Evolutionary conservation across 2,797 vertebrate genomes (phyloP).

Genomic region (Trachops cirrhosus): DNA sequence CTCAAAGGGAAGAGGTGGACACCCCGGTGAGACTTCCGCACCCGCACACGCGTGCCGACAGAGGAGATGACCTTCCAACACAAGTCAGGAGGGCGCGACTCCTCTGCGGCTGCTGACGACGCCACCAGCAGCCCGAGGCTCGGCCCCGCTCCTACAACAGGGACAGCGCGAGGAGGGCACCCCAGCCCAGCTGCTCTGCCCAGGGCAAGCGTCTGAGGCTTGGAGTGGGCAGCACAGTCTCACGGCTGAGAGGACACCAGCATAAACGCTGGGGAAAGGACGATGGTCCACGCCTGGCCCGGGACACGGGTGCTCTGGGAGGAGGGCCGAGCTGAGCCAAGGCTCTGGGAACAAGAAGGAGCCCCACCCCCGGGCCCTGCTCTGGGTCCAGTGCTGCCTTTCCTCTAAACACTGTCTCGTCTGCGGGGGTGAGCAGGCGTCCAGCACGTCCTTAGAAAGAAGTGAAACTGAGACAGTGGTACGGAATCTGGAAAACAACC

Average conservation of each 20-base stretch:
- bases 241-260: rapidly evolving
- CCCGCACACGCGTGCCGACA: neutral
- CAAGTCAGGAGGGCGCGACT: rapidly evolving
- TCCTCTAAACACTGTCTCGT: neutral
- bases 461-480: neutral
- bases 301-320: neutral
- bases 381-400: no score
- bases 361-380: neutral
- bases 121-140: no score
- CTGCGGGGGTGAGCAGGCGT: neutral
- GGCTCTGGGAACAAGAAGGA: neutral
- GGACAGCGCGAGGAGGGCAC: neutral
- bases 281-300: neutral
- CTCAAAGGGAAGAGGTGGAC: slow-evolving; percentile 49
- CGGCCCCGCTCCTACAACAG: neutral
- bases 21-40: neutral
- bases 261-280: neutral
- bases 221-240: neutral
- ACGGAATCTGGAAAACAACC: neutral
- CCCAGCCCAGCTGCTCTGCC: neutral
- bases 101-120: neutral
- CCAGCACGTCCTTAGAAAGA: neutral
- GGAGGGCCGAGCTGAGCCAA: rapidly evolving
- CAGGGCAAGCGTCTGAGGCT: neutral
- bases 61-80: neutral